Conservation (phyloP, 1,140 invertebrate genomes). For the Drosophila sp. region DNA sequence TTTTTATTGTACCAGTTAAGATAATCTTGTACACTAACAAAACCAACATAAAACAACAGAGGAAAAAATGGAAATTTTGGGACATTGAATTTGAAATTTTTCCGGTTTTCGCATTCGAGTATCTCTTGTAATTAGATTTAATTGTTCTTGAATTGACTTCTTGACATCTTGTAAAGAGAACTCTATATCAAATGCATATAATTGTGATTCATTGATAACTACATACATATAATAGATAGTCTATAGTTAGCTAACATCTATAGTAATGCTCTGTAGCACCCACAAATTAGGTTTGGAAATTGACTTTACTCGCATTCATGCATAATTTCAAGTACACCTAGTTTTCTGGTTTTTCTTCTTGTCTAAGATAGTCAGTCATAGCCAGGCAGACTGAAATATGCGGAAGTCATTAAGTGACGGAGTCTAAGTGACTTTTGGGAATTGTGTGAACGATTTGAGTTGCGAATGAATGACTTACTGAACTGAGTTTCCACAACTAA, state of each 20-base stretch:
- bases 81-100: constrained; percentile 53
- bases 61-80: constrained; percentile 57
- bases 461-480: constrained; percentile 1
- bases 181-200: neutral
- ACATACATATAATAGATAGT: neutral
- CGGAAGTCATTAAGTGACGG: constrained; percentile 53
- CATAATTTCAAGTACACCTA: constrained; percentile 69
- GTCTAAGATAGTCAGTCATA: constrained; percentile 4
- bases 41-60: neutral
- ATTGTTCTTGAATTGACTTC: constrained; percentile 29
- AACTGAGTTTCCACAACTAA: constrained; percentile 12
- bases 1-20: constrained; percentile 60
- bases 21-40: constrained; percentile 40
- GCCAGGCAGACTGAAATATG: constrained; percentile 32
- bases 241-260: neutral
- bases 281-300: constrained; percentile 24
- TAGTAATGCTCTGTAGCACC: neutral
- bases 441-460: neutral
- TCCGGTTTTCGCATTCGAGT: constrained; percentile 30
- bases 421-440: constrained; percentile 39
- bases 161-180: constrained; percentile 47
- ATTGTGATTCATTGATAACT: neutral
- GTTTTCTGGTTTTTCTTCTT: constrained; percentile 29
- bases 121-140: constrained; percentile 37
- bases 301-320: constrained; percentile 33